Evolutionary conservation across 2,797 vertebrate genomes (phyloP).

Genomic region (Notamacropus eugenii): DNA sequence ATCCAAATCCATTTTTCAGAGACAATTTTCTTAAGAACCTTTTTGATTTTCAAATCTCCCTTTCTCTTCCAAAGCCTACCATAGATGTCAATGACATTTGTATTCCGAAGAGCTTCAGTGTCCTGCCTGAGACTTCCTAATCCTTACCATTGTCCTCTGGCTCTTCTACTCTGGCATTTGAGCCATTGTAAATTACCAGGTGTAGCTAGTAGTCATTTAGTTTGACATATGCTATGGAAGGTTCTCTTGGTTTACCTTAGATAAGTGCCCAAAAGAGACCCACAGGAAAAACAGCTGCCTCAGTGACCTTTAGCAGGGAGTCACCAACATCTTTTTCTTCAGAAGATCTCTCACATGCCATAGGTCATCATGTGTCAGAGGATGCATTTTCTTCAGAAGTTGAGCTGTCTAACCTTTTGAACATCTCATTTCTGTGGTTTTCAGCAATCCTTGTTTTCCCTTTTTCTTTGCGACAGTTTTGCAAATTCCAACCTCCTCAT

Average conservation of each 20-base stretch:
- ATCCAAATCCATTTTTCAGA: not conserved
- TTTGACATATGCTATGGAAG: not conserved
- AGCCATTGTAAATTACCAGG: not conserved
- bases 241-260: not conserved
- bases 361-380: not conserved
- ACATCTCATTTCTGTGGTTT: not conserved
- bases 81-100: not conserved
- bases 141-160: not conserved
- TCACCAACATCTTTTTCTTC: not conserved
- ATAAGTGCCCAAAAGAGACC: not conserved
- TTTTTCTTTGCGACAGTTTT: not conserved
- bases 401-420: not conserved
- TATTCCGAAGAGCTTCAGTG: not conserved
- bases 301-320: not conserved
- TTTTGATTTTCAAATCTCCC: not conserved
- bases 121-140: not conserved
- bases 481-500: not conserved
- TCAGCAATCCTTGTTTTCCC: not conserved
- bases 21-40: not conserved
- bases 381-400: not conserved
- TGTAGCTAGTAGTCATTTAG: not conserved
- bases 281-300: not conserved
- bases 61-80: not conserved
- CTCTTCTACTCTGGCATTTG: not conserved
- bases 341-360: not conserved